Base-by-base conservation (phyloP, 2,797 vertebrate species). In the Rhyacichthys aspro region DNA sequence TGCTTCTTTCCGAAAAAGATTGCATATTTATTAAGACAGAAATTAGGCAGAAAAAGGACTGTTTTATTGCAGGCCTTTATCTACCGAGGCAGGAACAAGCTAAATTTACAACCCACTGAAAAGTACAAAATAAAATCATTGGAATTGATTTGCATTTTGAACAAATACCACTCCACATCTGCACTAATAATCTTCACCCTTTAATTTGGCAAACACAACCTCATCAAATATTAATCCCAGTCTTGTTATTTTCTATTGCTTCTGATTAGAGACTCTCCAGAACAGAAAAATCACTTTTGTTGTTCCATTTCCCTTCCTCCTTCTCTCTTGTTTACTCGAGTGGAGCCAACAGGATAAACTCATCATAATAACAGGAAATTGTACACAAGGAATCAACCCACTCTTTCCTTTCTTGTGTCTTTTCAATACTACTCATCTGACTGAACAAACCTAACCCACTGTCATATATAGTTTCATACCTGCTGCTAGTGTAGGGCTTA, bases 221-320 rank as follows among this genome's bases (percentile, higher is more conserved):
- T 87, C 75, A 88, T 90, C 52, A 86, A 90, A 86, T 82, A 90
- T 89, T 82, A 75, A 89, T 80, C 56, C 57, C 52, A 55, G 61
- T 56, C 44, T 60, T 80, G 76, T 82, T 79, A 62, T 75, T 72
- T 81, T 73, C 70, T 57, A 59, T 84, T 74, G 67, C 55, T 62
- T 45, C 53, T 69, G 68, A 83, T 83, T 59, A 47, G 61, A n/a
- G 63, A 71, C 76, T 73, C 54, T 74, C 42, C 55, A 59, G 46
- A 53, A 39, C 50, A 34, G 44, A 47, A 62, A 68, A 67, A 17
- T 36, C 54, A 57, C 41, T 65, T 62, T 55, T 59, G 58, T 70
- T 57, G 55, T 71, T 23, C n/a, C 16, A 37, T 28, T 7, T 39
- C 33, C 67, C 59, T 9, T 49, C 44, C 49, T 17, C 12, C 47